Evolutionary conservation across 2,797 vertebrate genomes (phyloP).

Genomic region (Pyrrhura leucotis): DNA sequence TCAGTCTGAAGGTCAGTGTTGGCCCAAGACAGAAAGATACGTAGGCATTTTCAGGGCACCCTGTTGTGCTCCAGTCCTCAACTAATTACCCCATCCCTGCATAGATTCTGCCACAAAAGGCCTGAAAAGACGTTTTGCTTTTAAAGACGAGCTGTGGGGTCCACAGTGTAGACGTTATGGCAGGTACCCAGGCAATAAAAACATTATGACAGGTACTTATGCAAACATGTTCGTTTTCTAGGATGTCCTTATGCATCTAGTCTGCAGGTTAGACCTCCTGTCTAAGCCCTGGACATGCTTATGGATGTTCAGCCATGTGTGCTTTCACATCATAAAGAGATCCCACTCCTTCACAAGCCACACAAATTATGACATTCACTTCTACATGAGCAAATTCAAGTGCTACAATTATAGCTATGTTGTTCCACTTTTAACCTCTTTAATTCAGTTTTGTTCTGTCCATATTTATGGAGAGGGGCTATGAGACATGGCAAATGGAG

Average conservation of each 20-base stretch:
- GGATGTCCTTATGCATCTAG: not conserved
- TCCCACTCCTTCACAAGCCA: not conserved
- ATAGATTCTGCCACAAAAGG: not conserved
- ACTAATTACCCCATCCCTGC: not conserved
- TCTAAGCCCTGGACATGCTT: not conserved
- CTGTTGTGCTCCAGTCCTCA: not conserved
- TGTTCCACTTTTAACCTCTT: slow-evolving; percentile 21
- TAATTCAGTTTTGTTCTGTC: slow-evolving; percentile 14
- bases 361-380: not conserved
- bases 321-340: not conserved
- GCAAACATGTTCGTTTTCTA: not conserved
- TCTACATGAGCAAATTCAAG: not conserved
- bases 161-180: not conserved
- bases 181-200: not conserved
- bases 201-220: not conserved
- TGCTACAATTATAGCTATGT: not conserved
- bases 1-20: not conserved
- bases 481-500: not conserved
- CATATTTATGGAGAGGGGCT: not conserved
- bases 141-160: not conserved
- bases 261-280: not conserved
- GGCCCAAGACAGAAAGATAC: not conserved
- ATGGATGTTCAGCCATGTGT: not conserved
- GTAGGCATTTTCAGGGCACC: not conserved
- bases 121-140: not conserved